Evolutionary conservation across 2,113 vertebrate genomes (phyloP).

Genomic region (Anarrhichthys ocellatus): DNA sequence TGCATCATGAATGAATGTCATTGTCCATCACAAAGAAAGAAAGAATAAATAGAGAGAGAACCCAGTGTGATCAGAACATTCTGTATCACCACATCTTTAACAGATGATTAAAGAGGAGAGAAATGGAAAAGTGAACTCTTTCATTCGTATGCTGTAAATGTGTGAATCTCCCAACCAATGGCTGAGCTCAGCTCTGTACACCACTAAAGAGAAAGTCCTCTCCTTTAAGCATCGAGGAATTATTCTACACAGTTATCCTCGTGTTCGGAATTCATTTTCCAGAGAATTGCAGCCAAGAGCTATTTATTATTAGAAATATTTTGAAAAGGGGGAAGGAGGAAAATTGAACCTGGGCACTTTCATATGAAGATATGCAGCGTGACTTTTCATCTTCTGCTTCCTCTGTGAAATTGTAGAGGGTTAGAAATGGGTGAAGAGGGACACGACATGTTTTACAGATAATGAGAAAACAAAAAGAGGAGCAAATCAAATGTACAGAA

Average conservation of each 20-base stretch:
- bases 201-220: constrained; percentile 28
- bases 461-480: constrained; percentile 78
- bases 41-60: constrained; percentile 11
- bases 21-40: constrained; percentile 12
- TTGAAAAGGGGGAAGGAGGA: constrained; percentile 53
- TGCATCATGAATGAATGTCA: constrained; percentile 12
- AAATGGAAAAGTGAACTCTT: constrained; percentile 17
- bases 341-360: constrained; percentile 57
- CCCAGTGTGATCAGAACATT: constrained; percentile 1
- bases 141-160: not conserved
- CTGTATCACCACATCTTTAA: constrained; percentile 11
- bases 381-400: constrained; percentile 62
- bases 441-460: constrained; percentile 58
- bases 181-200: not conserved
- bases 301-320: constrained; percentile 71
- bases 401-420: constrained; percentile 53
- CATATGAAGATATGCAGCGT: constrained; percentile 38
- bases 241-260: constrained; percentile 69
- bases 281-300: constrained; percentile 66
- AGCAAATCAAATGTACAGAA: constrained; percentile 69
- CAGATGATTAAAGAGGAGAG: constrained; percentile 23
- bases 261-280: constrained; percentile 69
- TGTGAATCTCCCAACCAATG: not conserved
- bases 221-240: constrained; percentile 61
- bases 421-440: constrained; percentile 31